phyloP scores from a whole-genome alignment of 2,888 invertebrate species.

The Pseudococcus jackbeardsleyi region DNA sequence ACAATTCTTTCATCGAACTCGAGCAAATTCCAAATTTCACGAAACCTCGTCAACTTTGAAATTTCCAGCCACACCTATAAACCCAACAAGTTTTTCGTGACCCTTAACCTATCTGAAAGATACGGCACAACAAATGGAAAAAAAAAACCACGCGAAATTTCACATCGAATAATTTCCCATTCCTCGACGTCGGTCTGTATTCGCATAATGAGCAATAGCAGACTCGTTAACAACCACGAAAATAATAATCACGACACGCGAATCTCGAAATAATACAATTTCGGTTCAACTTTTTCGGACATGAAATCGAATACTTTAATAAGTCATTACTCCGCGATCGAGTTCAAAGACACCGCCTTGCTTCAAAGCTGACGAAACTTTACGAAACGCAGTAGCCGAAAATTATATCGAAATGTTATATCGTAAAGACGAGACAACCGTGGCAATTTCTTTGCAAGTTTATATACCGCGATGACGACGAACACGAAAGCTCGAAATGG shows the following conservation, averaged over 20 bases:
- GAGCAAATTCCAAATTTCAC: too few species aligned
- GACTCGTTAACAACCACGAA: not conserved
- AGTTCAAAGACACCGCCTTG: not conserved
- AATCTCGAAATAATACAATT: not conserved
- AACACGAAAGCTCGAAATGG: not conserved
- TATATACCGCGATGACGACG: not conserved
- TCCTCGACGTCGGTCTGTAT: not conserved
- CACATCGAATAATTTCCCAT: not conserved
- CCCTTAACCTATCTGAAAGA: not conserved
- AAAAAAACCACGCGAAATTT: not conserved
- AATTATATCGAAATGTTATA: not conserved
- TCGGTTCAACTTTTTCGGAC: not conserved
- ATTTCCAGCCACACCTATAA: too few species aligned
- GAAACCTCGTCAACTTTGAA: too few species aligned
- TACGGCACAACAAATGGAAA: not conserved
- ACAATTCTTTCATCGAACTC: too few species aligned
- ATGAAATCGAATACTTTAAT: not conserved
- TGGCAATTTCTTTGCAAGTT: not conserved
- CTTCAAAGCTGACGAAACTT: not conserved
- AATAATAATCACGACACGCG: not conserved
- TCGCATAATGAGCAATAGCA: not conserved
- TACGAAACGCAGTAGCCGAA: not conserved
- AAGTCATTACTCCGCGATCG: constrained; percentile 8
- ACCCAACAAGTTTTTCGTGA: too few species aligned
- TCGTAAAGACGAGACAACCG: not conserved